Base-by-base conservation (phyloP, 1,140 invertebrate species). In the Atta cephalotes region DNA sequence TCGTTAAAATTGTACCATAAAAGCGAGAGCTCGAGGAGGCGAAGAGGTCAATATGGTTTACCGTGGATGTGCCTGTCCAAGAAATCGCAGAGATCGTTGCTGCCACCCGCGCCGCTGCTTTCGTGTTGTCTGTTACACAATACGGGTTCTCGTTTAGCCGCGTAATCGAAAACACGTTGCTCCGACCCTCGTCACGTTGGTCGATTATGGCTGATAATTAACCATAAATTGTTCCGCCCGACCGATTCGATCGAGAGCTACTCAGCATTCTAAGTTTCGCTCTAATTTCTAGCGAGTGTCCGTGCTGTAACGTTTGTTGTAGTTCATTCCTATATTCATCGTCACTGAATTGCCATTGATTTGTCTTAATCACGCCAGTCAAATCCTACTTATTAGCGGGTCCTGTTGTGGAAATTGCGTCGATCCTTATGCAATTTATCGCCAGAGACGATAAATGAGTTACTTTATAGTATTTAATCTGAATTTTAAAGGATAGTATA, bases 121-220 rank as follows among this genome's bases (percentile, higher is more conserved):
- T 51, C 49, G 81, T 35, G 35, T 88, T 79, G 65, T 66, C 68
- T 9, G 45, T 90, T 88, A 76, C 86, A 58, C 89, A 85, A 90
- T 85, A 53, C 66, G 25, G 28, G 56, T 21, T 76, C 63, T 70
- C 78, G 56, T 86, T 86, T 60, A 80, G 51, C 28, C 56, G 53
- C 77, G 77, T 71, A 84, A 84, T 87, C 86, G 86, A 84, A 63
- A 70, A 58, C 39, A 45, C 76, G 53, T 31, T 76, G 56, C 65
- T 79, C 56, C 60, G 18, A 51, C 62, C 31, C 65, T 60, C 60
- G 65, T 66, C 31, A 45, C 21, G 31, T 31, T 12, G 45, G 6
- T 60, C 39, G 84, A 31, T 49, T 39, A 56, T 39, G 89, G 84
- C 88, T 62, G 89, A 92, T 92, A 93, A 94, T 93, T 94, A 93